Evolutionary conservation across 2,797 vertebrate species (phyloP).

Genomic region (Triplophysa bombifrons): DNA sequence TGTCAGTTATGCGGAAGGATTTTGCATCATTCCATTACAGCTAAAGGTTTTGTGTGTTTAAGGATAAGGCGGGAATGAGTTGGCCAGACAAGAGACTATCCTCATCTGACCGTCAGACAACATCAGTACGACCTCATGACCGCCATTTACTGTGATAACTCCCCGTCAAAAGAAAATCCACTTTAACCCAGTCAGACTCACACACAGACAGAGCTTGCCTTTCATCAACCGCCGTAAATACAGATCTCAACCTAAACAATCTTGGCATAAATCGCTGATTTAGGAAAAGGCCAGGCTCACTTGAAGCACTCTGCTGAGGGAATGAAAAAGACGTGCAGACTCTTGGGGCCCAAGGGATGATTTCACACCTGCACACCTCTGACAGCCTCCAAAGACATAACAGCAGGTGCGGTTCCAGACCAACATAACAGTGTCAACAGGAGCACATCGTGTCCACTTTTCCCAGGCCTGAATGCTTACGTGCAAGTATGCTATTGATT

Average conservation of each 20-base stretch:
- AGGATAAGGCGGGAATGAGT: not conserved
- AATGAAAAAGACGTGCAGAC: slow-evolving; percentile 18
- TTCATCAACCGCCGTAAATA: not conserved
- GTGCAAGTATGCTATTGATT: slow-evolving; percentile 6
- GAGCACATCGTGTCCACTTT: slow-evolving; percentile 3
- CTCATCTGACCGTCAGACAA: not conserved
- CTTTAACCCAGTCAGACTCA: slow-evolving; percentile 1
- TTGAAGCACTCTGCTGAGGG: slow-evolving; percentile 26
- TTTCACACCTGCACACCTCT: slow-evolving; percentile 45
- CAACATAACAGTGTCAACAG: slow-evolving; percentile 12
- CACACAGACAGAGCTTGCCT: not conserved
- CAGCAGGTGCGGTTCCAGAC: slow-evolving; percentile 14
- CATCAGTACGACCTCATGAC: not conserved
- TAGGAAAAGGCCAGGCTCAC: slow-evolving; percentile 33
- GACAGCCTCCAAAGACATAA: not conserved
- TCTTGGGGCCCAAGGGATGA: slow-evolving; percentile 14
- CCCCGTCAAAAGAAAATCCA: slow-evolving; percentile 1
- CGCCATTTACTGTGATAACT: not conserved
- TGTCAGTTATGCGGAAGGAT: not conserved
- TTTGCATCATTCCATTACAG: too few relatives aligned
- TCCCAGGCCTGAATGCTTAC: not conserved
- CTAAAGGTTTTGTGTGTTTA: too few relatives aligned
- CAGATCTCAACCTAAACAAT: slow-evolving; percentile 8
- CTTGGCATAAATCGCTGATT: slow-evolving; percentile 17
- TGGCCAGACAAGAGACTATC: not conserved